Evolutionary conservation across 2,113 vertebrate species (phyloP).

Genomic region (Heloderma charlesbogerti): DNA sequence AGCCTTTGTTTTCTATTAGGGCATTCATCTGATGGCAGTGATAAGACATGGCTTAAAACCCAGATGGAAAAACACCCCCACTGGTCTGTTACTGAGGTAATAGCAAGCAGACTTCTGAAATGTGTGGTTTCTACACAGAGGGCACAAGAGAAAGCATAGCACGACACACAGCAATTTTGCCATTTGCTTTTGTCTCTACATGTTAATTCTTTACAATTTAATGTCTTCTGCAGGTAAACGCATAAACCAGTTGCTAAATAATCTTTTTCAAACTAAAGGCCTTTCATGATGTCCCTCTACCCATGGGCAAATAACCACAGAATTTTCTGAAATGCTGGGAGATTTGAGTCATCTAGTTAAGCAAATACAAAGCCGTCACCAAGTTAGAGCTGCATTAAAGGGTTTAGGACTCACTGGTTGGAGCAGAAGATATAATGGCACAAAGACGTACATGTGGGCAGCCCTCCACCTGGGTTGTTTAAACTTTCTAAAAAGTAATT

Average conservation of each 20-base stretch:
- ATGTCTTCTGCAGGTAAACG: not conserved
- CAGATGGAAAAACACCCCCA: not conserved
- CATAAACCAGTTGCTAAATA: not conserved
- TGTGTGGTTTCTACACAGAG: not conserved
- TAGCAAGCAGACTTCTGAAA: not conserved
- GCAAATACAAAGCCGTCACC: not conserved
- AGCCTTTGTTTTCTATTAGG: not conserved
- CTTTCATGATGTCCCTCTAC: not conserved
- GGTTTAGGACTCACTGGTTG: not conserved
- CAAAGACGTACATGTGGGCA: not conserved
- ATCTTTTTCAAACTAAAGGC: not conserved
- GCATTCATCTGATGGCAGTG: conserved; percentile 11
- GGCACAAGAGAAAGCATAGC: not conserved
- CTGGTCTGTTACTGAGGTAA: not conserved
- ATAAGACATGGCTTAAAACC: not conserved
- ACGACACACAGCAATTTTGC: not conserved
- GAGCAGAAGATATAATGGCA: not conserved
- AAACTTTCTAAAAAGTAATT: not conserved
- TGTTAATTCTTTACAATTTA: not conserved
- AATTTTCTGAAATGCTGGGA: not conserved
- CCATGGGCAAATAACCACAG: not conserved
- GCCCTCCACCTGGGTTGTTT: not conserved
- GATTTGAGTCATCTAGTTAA: not conserved
- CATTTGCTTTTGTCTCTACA: not conserved
- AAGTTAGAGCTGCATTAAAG: not conserved